Base-by-base conservation (phyloP, 64 coral and sea anemone genomes). In the Anthopleura sola region DNA sequence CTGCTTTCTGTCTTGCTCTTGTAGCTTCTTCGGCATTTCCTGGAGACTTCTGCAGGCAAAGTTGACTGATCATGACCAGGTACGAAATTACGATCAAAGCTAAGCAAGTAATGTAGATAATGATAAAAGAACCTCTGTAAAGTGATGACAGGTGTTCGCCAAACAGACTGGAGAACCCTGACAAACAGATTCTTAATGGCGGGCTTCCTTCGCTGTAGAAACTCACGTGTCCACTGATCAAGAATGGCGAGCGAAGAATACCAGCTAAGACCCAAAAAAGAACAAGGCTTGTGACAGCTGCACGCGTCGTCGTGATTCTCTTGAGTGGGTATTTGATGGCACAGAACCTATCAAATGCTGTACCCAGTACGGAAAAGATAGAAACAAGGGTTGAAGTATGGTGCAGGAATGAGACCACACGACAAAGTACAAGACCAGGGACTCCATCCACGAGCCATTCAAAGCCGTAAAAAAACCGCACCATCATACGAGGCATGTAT, bases 401-500 rank as follows among this genome's bases (percentile, higher is more conserved):
- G 47, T 91, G 89, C 0, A 76, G 21, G 49, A 91, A 86, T 4
- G 74, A 34, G 1, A 26, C 84, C 10, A 60, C 28, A 29, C 84
- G 84, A 40, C 89, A 91, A 51, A 64, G 38, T 10, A 80, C 18
- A 7, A 62, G 83, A 7, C 89, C 89, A 19, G 66, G 69, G 6
- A 11, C 38, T 20, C 89, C 89, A 19, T 37, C 57, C 3, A 91
- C 56, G 12, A 74, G 48, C 89, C 89, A 91, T 11, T 78, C 54
- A 1, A 2, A 60, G 37, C 89, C 89, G 0, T 85, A 37, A 11
- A 85, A 91, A 31, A 55, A 34, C 36, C 83, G 49, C 11, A 68
- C 75, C 38, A 91, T 86, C 83, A 86, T 86, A 18, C 89, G 37
- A 26, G 89, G 89, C 89, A 91, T 85, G 60, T 91, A 91, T 21